Evolutionary conservation across 35 echinoderm and acorn worm species (phyloP).

Genomic region (Acanthaster planci): DNA sequence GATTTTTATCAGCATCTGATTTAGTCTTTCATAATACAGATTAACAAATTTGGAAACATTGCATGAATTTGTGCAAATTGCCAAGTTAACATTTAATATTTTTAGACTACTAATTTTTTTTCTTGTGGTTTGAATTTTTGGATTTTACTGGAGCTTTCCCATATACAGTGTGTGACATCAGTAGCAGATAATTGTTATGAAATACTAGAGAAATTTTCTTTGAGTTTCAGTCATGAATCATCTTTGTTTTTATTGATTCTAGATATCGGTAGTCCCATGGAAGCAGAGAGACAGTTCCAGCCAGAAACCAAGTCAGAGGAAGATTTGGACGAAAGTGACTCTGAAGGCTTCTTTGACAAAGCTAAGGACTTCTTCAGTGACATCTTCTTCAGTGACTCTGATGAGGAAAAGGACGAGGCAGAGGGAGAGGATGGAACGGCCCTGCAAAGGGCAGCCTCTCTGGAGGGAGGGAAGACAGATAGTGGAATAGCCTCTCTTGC

Average conservation of each 20-base stretch:
- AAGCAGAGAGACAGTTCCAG: conserved; percentile 68
- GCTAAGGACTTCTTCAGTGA: conserved; percentile 81
- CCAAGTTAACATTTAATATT: too few species aligned
- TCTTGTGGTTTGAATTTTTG: too few species aligned
- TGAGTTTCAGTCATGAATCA: too few species aligned
- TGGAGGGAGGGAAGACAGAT: conserved; percentile 58
- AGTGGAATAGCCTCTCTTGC: conserved; percentile 67
- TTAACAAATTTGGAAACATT: too few species aligned
- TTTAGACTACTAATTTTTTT: too few species aligned
- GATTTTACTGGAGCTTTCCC: too few species aligned
- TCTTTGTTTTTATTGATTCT: neutral
- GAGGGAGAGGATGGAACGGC: conserved; percentile 7
- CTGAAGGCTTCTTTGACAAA: conserved; percentile 87
- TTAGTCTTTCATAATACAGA: too few species aligned
- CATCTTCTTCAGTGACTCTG: conserved; percentile 78
- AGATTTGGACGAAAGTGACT: conserved; percentile 55
- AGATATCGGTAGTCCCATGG: conserved; percentile 80
- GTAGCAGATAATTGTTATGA: too few species aligned
- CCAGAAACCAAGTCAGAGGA: conserved; percentile 67
- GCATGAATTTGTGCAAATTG: too few species aligned
- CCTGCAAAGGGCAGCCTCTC: neutral
- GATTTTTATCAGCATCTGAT: too few species aligned
- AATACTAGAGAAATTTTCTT: too few species aligned
- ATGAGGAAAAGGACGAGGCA: conserved; percentile 77
- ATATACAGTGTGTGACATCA: too few species aligned